Conservation (phyloP, 53 echinoderm and acorn worm genomes). For the Glandiceps talaboti region DNA sequence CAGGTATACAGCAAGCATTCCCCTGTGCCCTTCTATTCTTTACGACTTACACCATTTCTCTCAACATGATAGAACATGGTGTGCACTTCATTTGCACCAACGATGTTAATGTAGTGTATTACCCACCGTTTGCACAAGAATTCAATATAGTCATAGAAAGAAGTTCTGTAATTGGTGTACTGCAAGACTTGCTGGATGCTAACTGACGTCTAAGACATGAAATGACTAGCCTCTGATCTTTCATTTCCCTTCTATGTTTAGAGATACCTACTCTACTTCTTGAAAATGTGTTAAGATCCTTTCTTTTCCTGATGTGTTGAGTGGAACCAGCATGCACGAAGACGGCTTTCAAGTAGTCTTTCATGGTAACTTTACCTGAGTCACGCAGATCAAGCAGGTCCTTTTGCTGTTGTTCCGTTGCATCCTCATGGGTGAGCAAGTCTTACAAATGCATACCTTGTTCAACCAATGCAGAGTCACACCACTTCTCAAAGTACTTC, state of each 20-base stretch:
- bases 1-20: not conserved
- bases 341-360: conserved; percentile 16
- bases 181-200: not conserved
- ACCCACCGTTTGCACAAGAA: conserved; percentile 1
- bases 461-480: not conserved
- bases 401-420: not conserved
- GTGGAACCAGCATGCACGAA: conserved; percentile 1
- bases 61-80: conserved; percentile 10
- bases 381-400: conserved; percentile 12
- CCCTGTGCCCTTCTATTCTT: conserved; percentile 6
- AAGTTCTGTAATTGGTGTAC: not conserved
- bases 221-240: conserved; percentile 14
- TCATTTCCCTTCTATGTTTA: conserved; percentile 16
- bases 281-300: conserved; percentile 14
- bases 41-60: conserved; percentile 13
- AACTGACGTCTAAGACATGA: not conserved
- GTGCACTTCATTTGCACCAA: conserved; percentile 13
- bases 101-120: not conserved
- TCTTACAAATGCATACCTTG: not conserved
- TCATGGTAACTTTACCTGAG: conserved; percentile 5
- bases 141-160: not conserved
- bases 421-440: conserved; percentile 7
- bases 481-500: not conserved
- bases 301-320: not conserved
- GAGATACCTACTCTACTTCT: not conserved